Conservation (phyloP, 2,888 invertebrate genomes). For the Drosophila anomelani region DNA sequence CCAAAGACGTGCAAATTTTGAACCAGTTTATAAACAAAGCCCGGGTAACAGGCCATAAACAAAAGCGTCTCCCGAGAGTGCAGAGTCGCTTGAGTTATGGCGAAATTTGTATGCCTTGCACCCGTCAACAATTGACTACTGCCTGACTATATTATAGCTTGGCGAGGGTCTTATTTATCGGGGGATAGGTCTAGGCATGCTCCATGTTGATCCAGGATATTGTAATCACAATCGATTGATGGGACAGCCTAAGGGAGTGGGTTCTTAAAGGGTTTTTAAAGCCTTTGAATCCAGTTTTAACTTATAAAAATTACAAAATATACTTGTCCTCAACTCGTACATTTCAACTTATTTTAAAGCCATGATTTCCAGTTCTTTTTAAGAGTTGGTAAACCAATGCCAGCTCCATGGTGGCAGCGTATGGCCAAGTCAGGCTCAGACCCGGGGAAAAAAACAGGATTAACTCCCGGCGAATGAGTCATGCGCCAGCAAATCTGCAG, state of each 20-base stretch:
- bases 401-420: slow-evolving; percentile 16
- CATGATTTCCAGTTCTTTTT: background rate
- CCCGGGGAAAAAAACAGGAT: slow-evolving; percentile 62
- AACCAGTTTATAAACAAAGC: slow-evolving; percentile 76
- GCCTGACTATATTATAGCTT: slow-evolving; percentile 32
- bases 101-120: slow-evolving; percentile 72
- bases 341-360: background rate
- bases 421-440: slow-evolving; percentile 38
- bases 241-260: background rate
- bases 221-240: slow-evolving; percentile 8
- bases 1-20: slow-evolving; percentile 76
- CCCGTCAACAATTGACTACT: slow-evolving; percentile 44
- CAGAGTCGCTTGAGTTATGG: slow-evolving; percentile 54
- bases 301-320: background rate
- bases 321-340: background rate
- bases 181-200: slow-evolving; percentile 18
- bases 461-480: slow-evolving; percentile 60
- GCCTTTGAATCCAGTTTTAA: no score
- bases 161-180: slow-evolving; percentile 22
- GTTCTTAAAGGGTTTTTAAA: background rate
- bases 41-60: slow-evolving; percentile 43
- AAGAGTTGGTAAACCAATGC: slow-evolving; percentile 4
- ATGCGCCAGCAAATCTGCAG: slow-evolving; percentile 45
- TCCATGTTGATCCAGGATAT: slow-evolving; percentile 29
- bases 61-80: slow-evolving; percentile 31